A percentile compares a stretch with the other conserved stretches of the same genome.
Conservation (phyloP, 2,797 vertebrate species). For the Cirrhinus mrigala region DNA sequence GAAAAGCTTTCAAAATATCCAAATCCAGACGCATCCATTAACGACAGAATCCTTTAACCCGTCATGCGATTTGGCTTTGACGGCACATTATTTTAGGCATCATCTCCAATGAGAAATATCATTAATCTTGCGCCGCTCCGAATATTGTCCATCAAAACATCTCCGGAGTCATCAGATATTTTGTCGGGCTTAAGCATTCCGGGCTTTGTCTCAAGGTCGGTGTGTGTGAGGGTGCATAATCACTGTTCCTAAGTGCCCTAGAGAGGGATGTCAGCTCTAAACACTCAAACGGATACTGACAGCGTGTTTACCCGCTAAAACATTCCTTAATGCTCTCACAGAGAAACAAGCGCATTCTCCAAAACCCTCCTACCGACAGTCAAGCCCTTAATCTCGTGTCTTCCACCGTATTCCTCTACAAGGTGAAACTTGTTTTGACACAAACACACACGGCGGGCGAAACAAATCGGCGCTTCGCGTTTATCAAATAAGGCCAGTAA, state of each 20-base stretch:
- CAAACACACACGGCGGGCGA: slow-evolving; percentile 15
- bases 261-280: slow-evolving; percentile 60
- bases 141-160: slow-evolving; percentile 44
- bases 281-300: slow-evolving; percentile 57
- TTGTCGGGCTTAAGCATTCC: slow-evolving; percentile 41
- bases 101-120: slow-evolving; percentile 19
- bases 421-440: slow-evolving; percentile 51
- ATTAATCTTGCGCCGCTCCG: slow-evolving; percentile 19
- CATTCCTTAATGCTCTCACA: slow-evolving; percentile 51
- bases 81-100: slow-evolving; percentile 18
- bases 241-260: slow-evolving; percentile 47
- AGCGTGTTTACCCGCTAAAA: slow-evolving; percentile 57
- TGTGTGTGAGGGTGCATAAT: slow-evolving; percentile 54
- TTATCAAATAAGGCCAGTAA: slow-evolving; percentile 47
- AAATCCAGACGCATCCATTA: slow-evolving; percentile 33
- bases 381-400: slow-evolving; percentile 44
- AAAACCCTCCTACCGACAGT: slow-evolving; percentile 32
- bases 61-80: slow-evolving; percentile 24
- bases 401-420: slow-evolving; percentile 25
- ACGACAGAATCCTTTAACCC: not conserved
- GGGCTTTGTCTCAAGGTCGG: slow-evolving; percentile 58
- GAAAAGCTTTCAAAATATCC: slow-evolving; percentile 29
- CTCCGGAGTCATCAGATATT: slow-evolving; percentile 45
- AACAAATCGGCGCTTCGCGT: slow-evolving; percentile 34
- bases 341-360: slow-evolving; percentile 29